Conservation (phyloP, 2,113 vertebrate genomes). For the Antechinus flavipes region DNA sequence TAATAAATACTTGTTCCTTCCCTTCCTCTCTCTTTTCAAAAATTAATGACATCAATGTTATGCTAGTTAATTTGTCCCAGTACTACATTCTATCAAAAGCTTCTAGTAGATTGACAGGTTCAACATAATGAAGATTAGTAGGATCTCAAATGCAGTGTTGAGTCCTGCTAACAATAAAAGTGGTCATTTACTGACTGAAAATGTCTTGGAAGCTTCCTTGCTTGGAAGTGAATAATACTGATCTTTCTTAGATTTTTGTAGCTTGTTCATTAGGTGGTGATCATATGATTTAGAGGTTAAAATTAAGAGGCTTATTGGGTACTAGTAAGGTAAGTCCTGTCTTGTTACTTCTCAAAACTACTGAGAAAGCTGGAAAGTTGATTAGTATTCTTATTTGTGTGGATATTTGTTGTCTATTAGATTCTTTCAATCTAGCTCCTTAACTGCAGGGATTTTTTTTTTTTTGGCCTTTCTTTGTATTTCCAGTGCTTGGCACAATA, state of each 20-base stretch:
- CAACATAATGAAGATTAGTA: background rate
- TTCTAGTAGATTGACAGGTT: background rate
- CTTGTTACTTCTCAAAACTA: background rate
- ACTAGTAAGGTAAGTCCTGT: background rate
- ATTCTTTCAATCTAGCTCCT: background rate
- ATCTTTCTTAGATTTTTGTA: background rate
- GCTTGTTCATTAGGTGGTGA: background rate
- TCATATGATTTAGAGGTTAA: background rate
- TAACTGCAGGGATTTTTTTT: background rate
- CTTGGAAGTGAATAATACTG: background rate
- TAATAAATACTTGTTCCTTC: background rate
- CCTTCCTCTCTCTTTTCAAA: background rate
- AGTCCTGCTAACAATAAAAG: background rate
- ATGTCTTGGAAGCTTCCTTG: background rate
- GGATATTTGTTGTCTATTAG: background rate
- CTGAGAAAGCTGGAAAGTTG: background rate
- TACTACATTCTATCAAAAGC: background rate
- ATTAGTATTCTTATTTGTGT: background rate
- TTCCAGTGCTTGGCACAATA: background rate
- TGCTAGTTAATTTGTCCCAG: background rate
- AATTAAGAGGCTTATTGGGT: background rate
- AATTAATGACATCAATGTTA: background rate
- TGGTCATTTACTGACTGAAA: background rate
- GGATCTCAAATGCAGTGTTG: background rate
- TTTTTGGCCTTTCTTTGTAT: too few species aligned